A percentile compares a stretch with the other conserved stretches of the same genome.
Evolutionary conservation across 2,888 invertebrate genomes (phyloP).

Genomic region (Tanytarsus gracilentus): DNA sequence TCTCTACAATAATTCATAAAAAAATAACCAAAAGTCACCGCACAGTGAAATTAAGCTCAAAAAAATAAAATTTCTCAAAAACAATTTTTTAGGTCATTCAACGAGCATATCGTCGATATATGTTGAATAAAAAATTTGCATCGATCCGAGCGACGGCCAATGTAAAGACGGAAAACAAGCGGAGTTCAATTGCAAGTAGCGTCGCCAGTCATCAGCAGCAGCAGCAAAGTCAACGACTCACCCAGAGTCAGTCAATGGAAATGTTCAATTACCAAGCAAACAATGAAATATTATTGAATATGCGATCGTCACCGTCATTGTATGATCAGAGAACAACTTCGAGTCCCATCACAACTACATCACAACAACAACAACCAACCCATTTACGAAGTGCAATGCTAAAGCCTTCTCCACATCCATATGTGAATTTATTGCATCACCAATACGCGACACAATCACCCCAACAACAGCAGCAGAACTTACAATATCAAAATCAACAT

Average conservation of each 20-base stretch:
- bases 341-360: not conserved
- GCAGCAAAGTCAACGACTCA: not conserved
- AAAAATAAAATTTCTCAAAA: slow-evolving; percentile 43
- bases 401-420: slow-evolving; percentile 38
- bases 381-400: not conserved
- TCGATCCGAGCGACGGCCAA: slow-evolving; percentile 89
- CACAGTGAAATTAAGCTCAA: too few relatives aligned
- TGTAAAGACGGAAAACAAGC: slow-evolving; percentile 84
- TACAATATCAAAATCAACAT: slow-evolving; percentile 27
- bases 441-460: too few relatives aligned
- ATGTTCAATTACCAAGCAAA: slow-evolving; percentile 30
- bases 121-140: slow-evolving; percentile 87
- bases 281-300: not conserved
- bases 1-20: too few relatives aligned
- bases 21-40: too few relatives aligned
- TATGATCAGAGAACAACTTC: not conserved
- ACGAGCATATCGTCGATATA: slow-evolving; percentile 87
- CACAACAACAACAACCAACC: not conserved
- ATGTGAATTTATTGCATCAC: slow-evolving; percentile 42
- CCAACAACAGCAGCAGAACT: slow-evolving; percentile 32
- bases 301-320: slow-evolving; percentile 49
- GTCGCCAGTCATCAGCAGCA: not conserved
- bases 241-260: slow-evolving; percentile 23
- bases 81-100: slow-evolving; percentile 59
- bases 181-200: slow-evolving; percentile 50